phyloP scores from a whole-genome alignment of 2,888 invertebrate genomes.

The Tetragonisca angustula region DNA sequence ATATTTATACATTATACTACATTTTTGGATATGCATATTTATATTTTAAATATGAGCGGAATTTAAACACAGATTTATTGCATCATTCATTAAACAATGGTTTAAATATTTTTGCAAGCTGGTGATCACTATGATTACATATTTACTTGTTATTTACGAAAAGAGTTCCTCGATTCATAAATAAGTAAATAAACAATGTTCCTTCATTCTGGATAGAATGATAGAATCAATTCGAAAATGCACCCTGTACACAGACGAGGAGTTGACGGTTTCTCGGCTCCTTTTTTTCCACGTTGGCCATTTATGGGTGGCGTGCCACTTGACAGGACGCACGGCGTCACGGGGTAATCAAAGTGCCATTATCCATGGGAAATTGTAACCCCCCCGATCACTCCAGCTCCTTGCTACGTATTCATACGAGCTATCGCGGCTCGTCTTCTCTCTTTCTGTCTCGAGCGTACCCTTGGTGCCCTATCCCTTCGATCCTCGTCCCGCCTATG shows the following conservation, averaged over 20 bases:
- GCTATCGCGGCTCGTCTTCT: slow-evolving; percentile 65
- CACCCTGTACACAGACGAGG: slow-evolving; percentile 2
- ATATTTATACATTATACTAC: too few relatives aligned
- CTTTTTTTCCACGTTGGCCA: slow-evolving; percentile 69
- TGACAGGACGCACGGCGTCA: slow-evolving; percentile 81
- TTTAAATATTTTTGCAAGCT: too few relatives aligned
- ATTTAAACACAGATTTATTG: too few relatives aligned
- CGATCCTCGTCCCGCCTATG: slow-evolving; percentile 24
- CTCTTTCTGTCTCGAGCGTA: slow-evolving; percentile 35
- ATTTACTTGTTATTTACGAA: not conserved
- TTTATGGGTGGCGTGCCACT: slow-evolving; percentile 79
- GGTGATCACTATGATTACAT: not conserved
- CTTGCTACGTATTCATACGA: slow-evolving; percentile 67
- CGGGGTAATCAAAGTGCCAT: slow-evolving; percentile 83
- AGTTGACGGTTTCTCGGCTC: slow-evolving; percentile 9
- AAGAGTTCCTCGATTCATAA: not conserved
- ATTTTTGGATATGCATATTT: too few relatives aligned
- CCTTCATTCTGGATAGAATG: not conserved
- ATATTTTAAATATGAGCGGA: too few relatives aligned
- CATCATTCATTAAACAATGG: too few relatives aligned
- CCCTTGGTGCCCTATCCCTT: slow-evolving; percentile 1
- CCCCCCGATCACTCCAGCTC: slow-evolving; percentile 67
- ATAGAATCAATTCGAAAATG: not conserved
- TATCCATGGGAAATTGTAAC: slow-evolving; percentile 83
- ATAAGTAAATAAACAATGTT: not conserved